Evolutionary conservation across 2,113 vertebrate genomes (phyloP), one percentile per base, ranked within the genome.

Genomic region (Neopipo cinnamomea): DNA sequence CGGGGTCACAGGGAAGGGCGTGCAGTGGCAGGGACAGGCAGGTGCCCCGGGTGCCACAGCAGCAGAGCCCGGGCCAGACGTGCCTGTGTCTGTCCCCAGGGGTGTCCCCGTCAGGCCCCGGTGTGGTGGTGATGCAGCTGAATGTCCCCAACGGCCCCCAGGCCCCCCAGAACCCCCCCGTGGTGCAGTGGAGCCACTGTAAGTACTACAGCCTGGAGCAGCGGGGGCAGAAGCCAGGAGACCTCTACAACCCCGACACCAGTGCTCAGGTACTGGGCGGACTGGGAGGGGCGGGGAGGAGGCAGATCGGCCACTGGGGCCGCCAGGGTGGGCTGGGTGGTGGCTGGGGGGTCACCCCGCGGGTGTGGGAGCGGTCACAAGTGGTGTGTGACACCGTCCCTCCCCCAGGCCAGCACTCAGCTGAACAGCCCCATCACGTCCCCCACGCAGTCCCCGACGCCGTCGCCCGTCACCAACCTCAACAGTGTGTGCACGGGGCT

Each of bases 151-250:
- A 97, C 96, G 99, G 96, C 98, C 98, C 82, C 98, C 99, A 98
- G 97, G 97, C 94, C 95, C 98, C 98, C 46, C 98, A 98, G 96
- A 99, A 99, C 49, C 98, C 99, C 75, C 98, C 99, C 8, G 97
- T 99, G 98, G 99, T 99, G 83, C 99, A 99, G 93, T 99, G 99
- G 99, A 99, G 99, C 98, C 99, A 99, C 76, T 99, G 99, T 98
- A 99, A 99, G 97, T 99, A 99, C 97, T 99, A 99, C 97, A 99
- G 98, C 94, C 97, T 99, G 97, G 99, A 99, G 96, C 99, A 99
- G 96, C 98, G 99, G 93, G 98, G 98, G 58, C 98, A 98, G 98
- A 99, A 99, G 85, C 98, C 99, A 59, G 99, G 98, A 94, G 99
- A 99, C 79, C 98, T 99, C 83, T 99, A 99, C 97, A 99, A 95